Base-by-base conservation (phyloP, 2,113 vertebrate species). In the Corythornis vintsioides region DNA sequence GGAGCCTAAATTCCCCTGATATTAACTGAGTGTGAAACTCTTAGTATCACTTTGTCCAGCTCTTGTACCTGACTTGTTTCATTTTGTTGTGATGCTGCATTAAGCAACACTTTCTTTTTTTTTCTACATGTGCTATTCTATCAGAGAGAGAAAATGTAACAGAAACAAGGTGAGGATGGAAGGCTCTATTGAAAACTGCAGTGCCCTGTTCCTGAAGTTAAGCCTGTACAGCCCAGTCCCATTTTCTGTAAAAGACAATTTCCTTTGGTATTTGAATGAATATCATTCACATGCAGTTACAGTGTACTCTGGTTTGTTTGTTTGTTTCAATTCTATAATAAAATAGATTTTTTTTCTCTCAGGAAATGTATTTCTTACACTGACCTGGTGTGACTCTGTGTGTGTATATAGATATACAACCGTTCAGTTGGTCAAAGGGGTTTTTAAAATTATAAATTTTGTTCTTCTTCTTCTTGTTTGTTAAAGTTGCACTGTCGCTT, bases 1-100 rank as follows among this genome's bases (percentile, higher is more conserved):
- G 97, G 95, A 97, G 96, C 85, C 95, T 98, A 92, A 98, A 98
- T 98, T 98, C 98, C 98, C 98, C 94, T 97, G 96, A 94, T 95
- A 92, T 77, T 90, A 95, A 96, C 98, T 95, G 97, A 98, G 97
- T 98, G 98, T 98, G 98, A 98, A 98, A 97, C 96, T 97, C 97
- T 97, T 98, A 97, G 96, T 97, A 96, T 92, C 93, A 94, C 96
- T 95, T 97, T 97, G 97, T 96, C 90, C 95, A 91, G 96, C 90
- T 96, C 91, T 97, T 94, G 78, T 95, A 97, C 97, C 96, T 90
- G 95, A 96, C 93, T 95, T 86, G 53, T 96, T 94, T 91, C 81
- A 79, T 91, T 94, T 80, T 94, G 80, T 67, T 86, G 69, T 96
- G 95, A 97, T 97, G 95, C 82, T 96, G 73, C 94, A 97, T 90